Percentiles rank a stretch among this genome's conserved stretches.
Evolutionary conservation across 2,113 vertebrate species (phyloP).

Genomic region (Himantopus leucocephalus): DNA sequence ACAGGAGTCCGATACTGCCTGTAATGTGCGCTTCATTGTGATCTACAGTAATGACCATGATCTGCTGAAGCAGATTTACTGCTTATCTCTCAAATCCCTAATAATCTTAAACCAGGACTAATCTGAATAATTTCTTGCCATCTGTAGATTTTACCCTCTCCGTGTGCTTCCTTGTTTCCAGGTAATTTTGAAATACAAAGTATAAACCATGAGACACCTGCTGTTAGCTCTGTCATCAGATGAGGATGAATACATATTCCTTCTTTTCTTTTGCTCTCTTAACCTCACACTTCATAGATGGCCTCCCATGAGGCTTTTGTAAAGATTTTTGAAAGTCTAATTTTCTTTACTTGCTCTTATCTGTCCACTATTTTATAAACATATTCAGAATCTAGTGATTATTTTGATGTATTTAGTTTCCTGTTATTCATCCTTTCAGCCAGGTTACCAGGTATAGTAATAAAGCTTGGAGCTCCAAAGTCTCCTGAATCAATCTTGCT

Average conservation of each 20-base stretch:
- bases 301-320: not conserved
- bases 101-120: not conserved
- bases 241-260: not conserved
- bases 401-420: not conserved
- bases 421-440: not conserved
- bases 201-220: not conserved
- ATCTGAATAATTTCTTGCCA: not conserved
- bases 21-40: not conserved
- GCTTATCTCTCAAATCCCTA: not conserved
- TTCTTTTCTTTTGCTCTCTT: not conserved
- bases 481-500: not conserved
- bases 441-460: not conserved
- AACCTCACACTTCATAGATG: not conserved
- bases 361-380: not conserved
- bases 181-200: not conserved
- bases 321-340: not conserved
- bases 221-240: not conserved
- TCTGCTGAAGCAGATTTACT: not conserved
- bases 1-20: rapidly evolving
- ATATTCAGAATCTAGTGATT: not conserved
- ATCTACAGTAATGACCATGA: not conserved
- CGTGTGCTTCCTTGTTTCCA: not conserved
- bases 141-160: not conserved
- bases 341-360: not conserved
- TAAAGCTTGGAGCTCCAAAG: not conserved